A percentile compares a stretch with the other conserved stretches of the same genome.
Conservation (phyloP, 2,797 vertebrate species). For the Neosilurus hyrtlii region DNA sequence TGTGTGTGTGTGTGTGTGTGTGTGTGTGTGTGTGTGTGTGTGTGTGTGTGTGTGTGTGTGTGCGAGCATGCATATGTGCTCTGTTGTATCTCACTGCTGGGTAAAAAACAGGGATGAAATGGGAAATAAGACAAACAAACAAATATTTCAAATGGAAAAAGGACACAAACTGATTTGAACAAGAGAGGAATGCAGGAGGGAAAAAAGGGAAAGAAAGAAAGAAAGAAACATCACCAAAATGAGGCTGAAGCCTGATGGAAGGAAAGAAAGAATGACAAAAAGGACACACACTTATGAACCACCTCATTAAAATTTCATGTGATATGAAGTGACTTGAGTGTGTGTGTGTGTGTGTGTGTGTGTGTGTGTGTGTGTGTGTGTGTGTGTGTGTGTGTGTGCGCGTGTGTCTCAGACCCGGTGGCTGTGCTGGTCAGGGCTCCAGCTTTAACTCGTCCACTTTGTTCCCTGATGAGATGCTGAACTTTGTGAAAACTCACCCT, state of each 20-base stretch:
- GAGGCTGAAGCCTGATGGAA: not conserved
- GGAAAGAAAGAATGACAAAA: not conserved
- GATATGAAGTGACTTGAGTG: not conserved
- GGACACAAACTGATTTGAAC: no score
- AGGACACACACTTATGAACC: not conserved
- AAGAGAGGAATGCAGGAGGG: not conserved
- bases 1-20: not conserved
- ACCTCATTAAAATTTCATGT: not conserved
- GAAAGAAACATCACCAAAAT: not conserved
- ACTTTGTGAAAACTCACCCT: slow-evolving; percentile 92
- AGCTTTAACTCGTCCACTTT: slow-evolving; percentile 88
- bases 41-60: not conserved
- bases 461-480: slow-evolving; percentile 94
- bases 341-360: not conserved
- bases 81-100: no score
- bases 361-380: not conserved
- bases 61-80: no score
- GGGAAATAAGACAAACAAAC: no score
- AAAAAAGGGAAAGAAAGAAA: not conserved
- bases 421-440: slow-evolving; percentile 83
- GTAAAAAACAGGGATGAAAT: no score
- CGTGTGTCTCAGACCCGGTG: slow-evolving; percentile 79
- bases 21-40: not conserved
- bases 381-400: slow-evolving; percentile 8
- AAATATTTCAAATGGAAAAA: no score